Base-by-base conservation (phyloP, 2,113 vertebrate genomes). In the Forbesichthys agassizii region DNA sequence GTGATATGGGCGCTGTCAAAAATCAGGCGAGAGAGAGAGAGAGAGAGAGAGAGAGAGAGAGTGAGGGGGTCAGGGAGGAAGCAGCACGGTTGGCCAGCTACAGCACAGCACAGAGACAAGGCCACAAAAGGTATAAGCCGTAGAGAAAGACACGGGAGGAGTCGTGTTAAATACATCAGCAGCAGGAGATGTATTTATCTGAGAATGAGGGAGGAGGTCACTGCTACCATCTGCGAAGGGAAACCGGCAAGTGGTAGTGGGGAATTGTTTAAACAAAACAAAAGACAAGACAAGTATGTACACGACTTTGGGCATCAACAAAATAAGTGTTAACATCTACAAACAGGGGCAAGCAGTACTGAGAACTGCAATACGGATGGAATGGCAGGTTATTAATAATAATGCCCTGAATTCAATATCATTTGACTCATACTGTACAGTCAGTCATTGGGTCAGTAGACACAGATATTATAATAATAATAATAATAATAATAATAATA, bases 1-100 rank as follows among this genome's bases (percentile, higher is more conserved):
- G 91, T 91, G 85, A 90, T 92, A 77, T 86, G 86, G 83, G 88
- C 86, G 83, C 83, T 90, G 84, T 92, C 92, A 88, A 92, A 86
- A 42, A 42, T 42, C 36, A 5, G 36, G 36, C 36, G 87, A 85
- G 83, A 86, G 78, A 85, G 80, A 88, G 79, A 91, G 86, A 91
- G 87, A 85, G 83, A 86, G 78, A 85, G 80, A 88, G 79, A 91
- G 86, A 91, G 79, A 42, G 77, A 90, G 83, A 80, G 82, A 84
- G 86, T 90, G 59, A 80, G 68, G 81, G 60, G 78, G 79, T 68
- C 13, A 69, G 61, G 78, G 61, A 80, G 81, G 86, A 87, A 88
- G 83, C 73, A 79, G 83, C 74, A 81, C 88, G 88, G 77, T 88
- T 82, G 89, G 90, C 88, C 86, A 81, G 81, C 57, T 61, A 63